A percentile compares a stretch with the other conserved stretches of the same genome.
Evolutionary conservation across 1,140 invertebrate species (phyloP).

Genomic region (Megalopta genalis): DNA sequence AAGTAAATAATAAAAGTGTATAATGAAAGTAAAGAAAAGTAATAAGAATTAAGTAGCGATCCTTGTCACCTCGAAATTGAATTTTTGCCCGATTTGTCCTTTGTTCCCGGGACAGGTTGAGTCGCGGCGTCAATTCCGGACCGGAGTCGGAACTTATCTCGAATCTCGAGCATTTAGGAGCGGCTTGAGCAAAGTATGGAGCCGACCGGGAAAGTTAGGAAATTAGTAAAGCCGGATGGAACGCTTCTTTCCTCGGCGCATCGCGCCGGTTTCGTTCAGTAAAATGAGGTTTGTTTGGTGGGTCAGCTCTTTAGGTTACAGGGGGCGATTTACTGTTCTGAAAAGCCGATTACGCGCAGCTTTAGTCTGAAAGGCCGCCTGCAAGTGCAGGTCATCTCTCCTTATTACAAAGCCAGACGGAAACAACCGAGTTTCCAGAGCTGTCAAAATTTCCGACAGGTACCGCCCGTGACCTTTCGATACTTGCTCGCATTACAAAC

Average conservation of each 20-base stretch:
- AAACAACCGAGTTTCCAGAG: neutral
- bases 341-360: conserved; percentile 70
- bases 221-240: conserved; percentile 43
- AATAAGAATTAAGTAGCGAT: too few relatives aligned
- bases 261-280: neutral
- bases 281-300: conserved; percentile 65
- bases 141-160: conserved; percentile 1
- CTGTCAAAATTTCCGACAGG: conserved; percentile 54
- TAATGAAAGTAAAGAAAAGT: too few relatives aligned
- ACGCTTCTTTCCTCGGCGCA: neutral
- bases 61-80: neutral
- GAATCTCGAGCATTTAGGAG: conserved; percentile 15
- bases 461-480: conserved; percentile 69
- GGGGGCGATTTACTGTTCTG: conserved; percentile 58
- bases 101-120: neutral
- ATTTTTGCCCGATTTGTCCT: neutral
- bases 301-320: conserved; percentile 55
- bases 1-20: too few relatives aligned
- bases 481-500: conserved; percentile 69
- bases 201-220: conserved; percentile 16
- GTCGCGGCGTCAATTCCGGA: neutral
- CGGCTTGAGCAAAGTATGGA: neutral
- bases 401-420: conserved; percentile 9
- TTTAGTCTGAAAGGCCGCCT: conserved; percentile 35
- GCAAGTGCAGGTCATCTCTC: conserved; percentile 25